phyloP scores from a whole-genome alignment of 1,140 invertebrate genomes.

The Heliconius melpomene region DNA sequence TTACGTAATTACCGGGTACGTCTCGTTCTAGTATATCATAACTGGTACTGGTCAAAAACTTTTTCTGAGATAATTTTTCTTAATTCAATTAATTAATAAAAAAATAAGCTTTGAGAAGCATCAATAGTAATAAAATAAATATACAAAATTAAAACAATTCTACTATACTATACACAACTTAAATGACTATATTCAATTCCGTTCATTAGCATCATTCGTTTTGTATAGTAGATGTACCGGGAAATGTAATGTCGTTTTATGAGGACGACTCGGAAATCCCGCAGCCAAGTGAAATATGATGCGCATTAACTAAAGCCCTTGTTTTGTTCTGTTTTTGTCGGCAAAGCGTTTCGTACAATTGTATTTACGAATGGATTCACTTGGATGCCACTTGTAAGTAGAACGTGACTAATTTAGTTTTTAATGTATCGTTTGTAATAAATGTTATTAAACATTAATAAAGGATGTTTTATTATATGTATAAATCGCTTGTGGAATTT shows the following conservation, averaged over 20 bases:
- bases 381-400: constrained; percentile 22
- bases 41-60: too few species aligned
- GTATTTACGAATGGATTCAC: constrained; percentile 35
- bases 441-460: neutral
- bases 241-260: constrained; percentile 53
- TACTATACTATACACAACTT: neutral
- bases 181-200: constrained; percentile 20
- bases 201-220: constrained; percentile 57
- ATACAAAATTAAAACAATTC: neutral
- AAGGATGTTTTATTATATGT: neutral
- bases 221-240: constrained; percentile 47
- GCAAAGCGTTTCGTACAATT: constrained; percentile 51
- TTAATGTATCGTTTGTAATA: constrained; percentile 8
- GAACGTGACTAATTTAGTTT: constrained; percentile 20
- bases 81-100: too few species aligned
- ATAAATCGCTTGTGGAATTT: too few species aligned
- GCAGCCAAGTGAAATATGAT: constrained; percentile 64
- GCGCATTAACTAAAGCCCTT: constrained; percentile 64
- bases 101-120: neutral
- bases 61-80: too few species aligned
- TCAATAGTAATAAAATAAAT: neutral
- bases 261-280: constrained; percentile 55
- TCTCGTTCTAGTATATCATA: too few species aligned
- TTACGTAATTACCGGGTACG: too few species aligned
- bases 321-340: constrained; percentile 63